Conservation (phyloP, 92 coral and sea anemone species). For the Umimayanthus kanabou region DNA sequence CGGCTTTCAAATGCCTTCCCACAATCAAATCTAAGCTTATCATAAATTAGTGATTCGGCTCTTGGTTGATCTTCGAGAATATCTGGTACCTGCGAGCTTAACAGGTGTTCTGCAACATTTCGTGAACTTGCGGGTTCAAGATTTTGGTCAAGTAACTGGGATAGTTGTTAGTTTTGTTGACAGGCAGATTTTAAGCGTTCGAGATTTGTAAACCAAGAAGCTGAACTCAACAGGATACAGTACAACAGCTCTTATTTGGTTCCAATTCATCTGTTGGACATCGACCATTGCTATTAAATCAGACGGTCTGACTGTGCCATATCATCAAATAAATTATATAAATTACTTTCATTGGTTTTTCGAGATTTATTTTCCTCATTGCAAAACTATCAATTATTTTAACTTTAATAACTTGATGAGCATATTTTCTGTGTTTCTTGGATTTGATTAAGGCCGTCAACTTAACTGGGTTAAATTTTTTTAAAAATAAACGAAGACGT, state of each 20-base stretch:
- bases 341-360: background rate
- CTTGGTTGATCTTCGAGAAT: background rate
- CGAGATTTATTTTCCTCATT: background rate
- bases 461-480: too few relatives aligned
- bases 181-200: background rate
- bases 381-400: background rate
- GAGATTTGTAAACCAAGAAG: background rate
- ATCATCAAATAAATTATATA: background rate
- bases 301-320: background rate
- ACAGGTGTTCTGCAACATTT: conserved; percentile 11
- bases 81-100: conserved; percentile 17
- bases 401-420: too few relatives aligned
- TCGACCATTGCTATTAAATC: background rate
- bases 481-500: too few relatives aligned
- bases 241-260: too few relatives aligned
- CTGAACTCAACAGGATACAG: background rate
- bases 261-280: too few relatives aligned
- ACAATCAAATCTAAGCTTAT: background rate
- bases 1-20: conserved; percentile 12
- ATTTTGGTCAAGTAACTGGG: background rate
- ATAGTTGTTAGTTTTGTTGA: background rate
- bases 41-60: conserved; percentile 8
- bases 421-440: background rate
- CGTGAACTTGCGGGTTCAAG: background rate
- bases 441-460: too few relatives aligned